A percentile compares a stretch with the other conserved stretches of the same genome.
phyloP scores from a whole-genome alignment of 1,140 invertebrate genomes.

The Scaptomyza montana region DNA sequence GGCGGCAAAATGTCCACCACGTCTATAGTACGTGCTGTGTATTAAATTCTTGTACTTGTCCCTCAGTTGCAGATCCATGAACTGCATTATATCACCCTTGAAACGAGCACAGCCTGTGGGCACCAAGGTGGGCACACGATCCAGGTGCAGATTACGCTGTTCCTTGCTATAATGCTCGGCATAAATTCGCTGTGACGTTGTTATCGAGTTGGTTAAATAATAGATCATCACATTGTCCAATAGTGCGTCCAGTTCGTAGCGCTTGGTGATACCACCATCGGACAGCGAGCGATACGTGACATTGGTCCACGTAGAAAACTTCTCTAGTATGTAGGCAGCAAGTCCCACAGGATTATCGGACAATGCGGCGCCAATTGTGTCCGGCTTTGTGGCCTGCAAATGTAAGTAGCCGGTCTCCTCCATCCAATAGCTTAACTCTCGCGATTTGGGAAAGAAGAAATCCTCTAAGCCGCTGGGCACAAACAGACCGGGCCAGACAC shows the following conservation, averaged over 20 bases:
- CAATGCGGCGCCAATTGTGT: slow-evolving; percentile 90
- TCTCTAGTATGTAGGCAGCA: slow-evolving; percentile 93
- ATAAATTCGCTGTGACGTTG: slow-evolving; percentile 90
- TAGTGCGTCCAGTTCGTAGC: slow-evolving; percentile 89
- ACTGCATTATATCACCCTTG: slow-evolving; percentile 86
- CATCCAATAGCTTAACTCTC: slow-evolving; percentile 85
- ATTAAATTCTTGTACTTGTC: slow-evolving; percentile 88
- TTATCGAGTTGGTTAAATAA: slow-evolving; percentile 91
- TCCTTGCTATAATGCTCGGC: slow-evolving; percentile 86
- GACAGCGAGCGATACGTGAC: slow-evolving; percentile 84
- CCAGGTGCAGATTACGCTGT: slow-evolving; percentile 83
- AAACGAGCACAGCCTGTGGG: slow-evolving; percentile 88
- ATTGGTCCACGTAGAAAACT: slow-evolving; percentile 92
- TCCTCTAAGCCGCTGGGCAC: slow-evolving; percentile 85
- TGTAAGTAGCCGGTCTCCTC: slow-evolving; percentile 92
- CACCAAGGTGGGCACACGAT: slow-evolving; percentile 86
- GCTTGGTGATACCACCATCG: slow-evolving; percentile 89
- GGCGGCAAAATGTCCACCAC: slow-evolving; percentile 94
- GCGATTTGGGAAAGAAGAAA: slow-evolving; percentile 87
- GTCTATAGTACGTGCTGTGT: slow-evolving; percentile 86
- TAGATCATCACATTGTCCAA: slow-evolving; percentile 96
- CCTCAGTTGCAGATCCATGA: slow-evolving; percentile 86
- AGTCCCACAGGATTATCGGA: slow-evolving; percentile 89
- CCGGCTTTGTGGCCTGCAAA: slow-evolving; percentile 94
- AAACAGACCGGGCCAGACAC: slow-evolving; percentile 85